Evolutionary conservation across 2,113 vertebrate species (phyloP), one percentile per base, ranked within the genome.

Genomic region (Boleophthalmus pectinirostris): DNA sequence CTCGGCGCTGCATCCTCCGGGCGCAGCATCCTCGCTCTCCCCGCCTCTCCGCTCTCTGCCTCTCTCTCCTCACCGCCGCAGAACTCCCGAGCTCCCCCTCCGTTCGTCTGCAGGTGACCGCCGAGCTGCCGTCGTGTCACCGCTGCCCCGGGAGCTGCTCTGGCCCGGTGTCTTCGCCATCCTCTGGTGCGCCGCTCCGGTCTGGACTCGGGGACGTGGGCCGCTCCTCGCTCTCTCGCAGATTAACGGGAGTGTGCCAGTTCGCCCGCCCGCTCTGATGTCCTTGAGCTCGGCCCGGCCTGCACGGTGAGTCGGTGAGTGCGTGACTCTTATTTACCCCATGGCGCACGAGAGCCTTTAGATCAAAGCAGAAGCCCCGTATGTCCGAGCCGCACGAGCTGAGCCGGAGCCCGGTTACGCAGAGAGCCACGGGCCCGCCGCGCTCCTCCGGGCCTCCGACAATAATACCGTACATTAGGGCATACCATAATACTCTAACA

Each of bases 221-320:
- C 87, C 38, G 38, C 69, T 66, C 75, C 84, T 73, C 83, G 71
- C 72, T 66, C 87, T 70, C 81, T 83, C 88, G 80, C 89, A 90
- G 87, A 87, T 92, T 90, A 89, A 67, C 80, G 74, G 91, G 88
- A 92, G 84, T 89, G 81, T 85, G 86, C 38, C 38, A 38, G 6
- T 38, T 38, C 38, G 38, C 35, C 35, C 35, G 35, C 35, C 35
- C 35, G 35, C 38, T 82, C 85, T 87, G 88, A 88, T 92, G 90
- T 92, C 91, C 87, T 91, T 90, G 91, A 92, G 89, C 89, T 90
- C 86, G 88, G 91, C 90, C 91, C 86, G 88, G 91, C 90, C 91
- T 90, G 91, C 84, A 88, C 82, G 88, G 91, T 92, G 87, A 92
- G 88, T 92, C 88, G 65, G 73, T 78, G 82, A 78, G 86, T 83